Evolutionary conservation across 2,113 vertebrate genomes (phyloP), one percentile per base, ranked within the genome.

Genomic region (Microtus oregoni): DNA sequence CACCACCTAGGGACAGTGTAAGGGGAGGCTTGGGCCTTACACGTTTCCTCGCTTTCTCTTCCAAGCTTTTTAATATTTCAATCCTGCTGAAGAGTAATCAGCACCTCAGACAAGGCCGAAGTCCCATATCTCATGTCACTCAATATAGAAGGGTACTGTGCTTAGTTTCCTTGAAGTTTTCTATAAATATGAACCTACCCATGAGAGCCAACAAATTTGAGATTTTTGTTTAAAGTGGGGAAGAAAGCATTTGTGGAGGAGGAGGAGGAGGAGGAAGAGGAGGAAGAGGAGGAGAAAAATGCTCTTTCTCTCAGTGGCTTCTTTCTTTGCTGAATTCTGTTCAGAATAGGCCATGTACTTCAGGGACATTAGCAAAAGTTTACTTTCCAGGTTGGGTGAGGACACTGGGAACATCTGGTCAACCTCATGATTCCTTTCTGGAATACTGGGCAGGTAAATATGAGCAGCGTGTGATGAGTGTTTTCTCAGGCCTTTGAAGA

Each of bases 21-120:
- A 91, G 93, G 89, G 52, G 77, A 75, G 76, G 44, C 6, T 44
- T 73, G 90, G 67, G 52, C 90, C 61, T 78, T 88, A 89, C 41
- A 89, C 82, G 92, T 89, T 95, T 95, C 81, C 76, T 92, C 81
- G 47, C 41, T 92, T 89, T 67, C 41, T 92, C 86, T 92, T 93
- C 89, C 72, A 96, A 86, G 61, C 41, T 92, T 96, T 92, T 82
- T 86, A 93, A 82, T 95, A 91, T 94, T 96, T 50, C 88, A 91
- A 52, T 92, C 32, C 77, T 92, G 86, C 41, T 82, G 72, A 94
- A 92, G 97, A 94, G 70, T 75, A 85, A 93, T 77, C 95, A 95
- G 81, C 47, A 44, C n/a, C 85, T 94, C 75, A 93, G 81, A 68
- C 32, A 86, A 83, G 38, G 50, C 41, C 78, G n/a, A 95, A 97